A percentile compares a stretch with the other conserved stretches of the same genome.
Evolutionary conservation across 2,888 invertebrate genomes (phyloP).

Genomic region (Megamerina dolium): DNA sequence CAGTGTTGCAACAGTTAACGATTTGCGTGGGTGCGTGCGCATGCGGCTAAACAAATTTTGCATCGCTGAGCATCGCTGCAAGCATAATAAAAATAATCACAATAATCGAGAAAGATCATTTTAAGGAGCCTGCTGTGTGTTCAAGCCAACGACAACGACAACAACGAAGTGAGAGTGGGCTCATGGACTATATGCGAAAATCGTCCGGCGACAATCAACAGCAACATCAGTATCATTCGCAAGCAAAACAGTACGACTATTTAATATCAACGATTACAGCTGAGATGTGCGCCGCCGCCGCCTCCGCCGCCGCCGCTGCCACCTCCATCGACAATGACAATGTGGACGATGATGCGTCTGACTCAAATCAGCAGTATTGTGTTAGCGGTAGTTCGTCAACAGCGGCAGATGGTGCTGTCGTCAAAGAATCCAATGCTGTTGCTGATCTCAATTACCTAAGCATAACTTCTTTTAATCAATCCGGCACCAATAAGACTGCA

Average conservation of each 20-base stretch:
- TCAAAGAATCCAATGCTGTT: slow-evolving; percentile 1
- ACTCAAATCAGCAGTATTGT: no score
- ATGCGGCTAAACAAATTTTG: slow-evolving; percentile 6
- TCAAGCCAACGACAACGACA: slow-evolving; percentile 18
- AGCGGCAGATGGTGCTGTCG: slow-evolving; percentile 4
- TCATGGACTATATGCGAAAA: slow-evolving; percentile 23
- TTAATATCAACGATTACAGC: slow-evolving; percentile 7
- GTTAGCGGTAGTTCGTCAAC: no score
- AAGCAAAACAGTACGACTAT: slow-evolving; percentile 10
- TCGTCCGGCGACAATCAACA: slow-evolving; percentile 19
- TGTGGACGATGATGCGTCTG: neutral
- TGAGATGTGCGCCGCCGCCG: slow-evolving; percentile 1
- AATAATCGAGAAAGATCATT: slow-evolving; percentile 7
- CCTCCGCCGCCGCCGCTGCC: no score
- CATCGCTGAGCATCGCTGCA: no score
- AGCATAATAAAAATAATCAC: slow-evolving; percentile 14
- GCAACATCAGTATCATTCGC: slow-evolving; percentile 13
- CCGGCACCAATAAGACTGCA: slow-evolving; percentile 13
- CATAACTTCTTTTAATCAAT: neutral
- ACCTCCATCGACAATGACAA: neutral
- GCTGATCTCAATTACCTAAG: slow-evolving; percentile 1
- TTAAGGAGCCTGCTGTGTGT: slow-evolving; percentile 26
- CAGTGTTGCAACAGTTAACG: slow-evolving; percentile 8
- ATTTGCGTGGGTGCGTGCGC: slow-evolving; percentile 25
- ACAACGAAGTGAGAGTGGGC: slow-evolving; percentile 16